Percentiles rank a stretch among this genome's conserved stretches.
Evolutionary conservation across 2,888 invertebrate genomes (phyloP).

Genomic region (Byasa hedistus): DNA sequence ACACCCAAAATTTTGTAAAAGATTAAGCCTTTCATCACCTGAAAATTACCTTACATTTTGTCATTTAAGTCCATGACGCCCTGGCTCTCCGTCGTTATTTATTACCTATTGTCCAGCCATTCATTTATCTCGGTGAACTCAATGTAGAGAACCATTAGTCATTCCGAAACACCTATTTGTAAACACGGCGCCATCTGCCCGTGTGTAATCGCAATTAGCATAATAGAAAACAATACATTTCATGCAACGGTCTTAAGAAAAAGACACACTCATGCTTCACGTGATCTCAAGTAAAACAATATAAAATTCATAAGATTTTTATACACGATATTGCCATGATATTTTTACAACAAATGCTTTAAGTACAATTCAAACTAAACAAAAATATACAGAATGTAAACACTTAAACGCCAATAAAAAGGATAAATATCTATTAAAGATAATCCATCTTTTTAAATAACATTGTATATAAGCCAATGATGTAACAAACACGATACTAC

Average conservation of each 20-base stretch:
- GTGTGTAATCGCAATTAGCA: constrained; percentile 14
- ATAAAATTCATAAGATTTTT: no score
- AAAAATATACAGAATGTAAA: no score
- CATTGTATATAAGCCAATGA: no score
- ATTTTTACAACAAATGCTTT: no score
- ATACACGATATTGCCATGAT: no score
- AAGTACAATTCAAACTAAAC: no score
- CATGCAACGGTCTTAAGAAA: neutral
- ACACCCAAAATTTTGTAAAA: neutral
- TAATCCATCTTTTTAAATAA: no score
- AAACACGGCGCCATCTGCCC: constrained; percentile 67
- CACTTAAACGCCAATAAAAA: no score
- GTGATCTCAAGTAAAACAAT: neutral
- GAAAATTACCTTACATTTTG: constrained; percentile 8
- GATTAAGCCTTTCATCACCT: neutral
- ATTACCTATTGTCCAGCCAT: constrained; percentile 80
- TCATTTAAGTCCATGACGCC: constrained; percentile 33
- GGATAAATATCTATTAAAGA: no score
- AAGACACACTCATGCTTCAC: neutral
- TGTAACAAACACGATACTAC: no score
- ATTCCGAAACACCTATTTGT: constrained; percentile 77
- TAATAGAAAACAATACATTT: constrained; percentile 3
- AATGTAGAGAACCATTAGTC: constrained; percentile 80
- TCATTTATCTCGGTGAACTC: constrained; percentile 80
- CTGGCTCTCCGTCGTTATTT: constrained; percentile 77